Evolutionary conservation across 2,888 invertebrate genomes (phyloP).

Genomic region (Nineta flava): DNA sequence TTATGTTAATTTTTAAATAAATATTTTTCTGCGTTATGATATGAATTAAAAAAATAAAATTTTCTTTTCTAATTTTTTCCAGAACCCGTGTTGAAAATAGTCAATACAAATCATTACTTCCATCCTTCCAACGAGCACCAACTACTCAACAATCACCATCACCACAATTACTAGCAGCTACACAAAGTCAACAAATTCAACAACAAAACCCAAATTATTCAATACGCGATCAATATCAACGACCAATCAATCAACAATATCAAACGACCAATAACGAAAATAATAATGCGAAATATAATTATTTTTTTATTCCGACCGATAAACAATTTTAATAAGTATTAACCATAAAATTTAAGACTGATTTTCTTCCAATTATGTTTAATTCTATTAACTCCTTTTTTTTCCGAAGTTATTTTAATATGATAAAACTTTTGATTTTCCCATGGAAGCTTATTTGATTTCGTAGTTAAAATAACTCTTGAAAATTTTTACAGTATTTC

Average conservation of each 20-base stretch:
- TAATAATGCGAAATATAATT: not conserved
- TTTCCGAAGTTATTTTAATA: too few relatives aligned
- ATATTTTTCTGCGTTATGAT: not conserved
- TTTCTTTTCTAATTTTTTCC: conserved; percentile 7
- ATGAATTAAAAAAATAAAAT: conserved; percentile 7
- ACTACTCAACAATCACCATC: conserved; percentile 7
- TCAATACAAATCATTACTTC: conserved; percentile 6
- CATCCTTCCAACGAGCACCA: not conserved
- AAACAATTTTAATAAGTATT: not conserved
- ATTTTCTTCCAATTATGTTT: too few relatives aligned
- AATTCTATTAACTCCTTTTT: too few relatives aligned
- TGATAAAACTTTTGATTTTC: too few relatives aligned
- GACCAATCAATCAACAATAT: conserved; percentile 10
- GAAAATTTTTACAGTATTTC: not conserved
- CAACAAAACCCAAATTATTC: conserved; percentile 9
- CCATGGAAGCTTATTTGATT: too few relatives aligned
- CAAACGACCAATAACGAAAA: not conserved
- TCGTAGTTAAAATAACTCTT: not conserved
- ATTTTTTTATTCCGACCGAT: not conserved
- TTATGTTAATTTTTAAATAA: too few relatives aligned
- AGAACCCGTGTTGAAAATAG: conserved; percentile 14
- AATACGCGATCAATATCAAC: conserved; percentile 10
- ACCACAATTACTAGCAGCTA: conserved; percentile 11
- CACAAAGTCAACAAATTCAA: conserved; percentile 8
- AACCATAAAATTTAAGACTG: not conserved